Evolutionary conservation across 1,140 invertebrate genomes (phyloP).

Genomic region (Scaptomyza montana): DNA sequence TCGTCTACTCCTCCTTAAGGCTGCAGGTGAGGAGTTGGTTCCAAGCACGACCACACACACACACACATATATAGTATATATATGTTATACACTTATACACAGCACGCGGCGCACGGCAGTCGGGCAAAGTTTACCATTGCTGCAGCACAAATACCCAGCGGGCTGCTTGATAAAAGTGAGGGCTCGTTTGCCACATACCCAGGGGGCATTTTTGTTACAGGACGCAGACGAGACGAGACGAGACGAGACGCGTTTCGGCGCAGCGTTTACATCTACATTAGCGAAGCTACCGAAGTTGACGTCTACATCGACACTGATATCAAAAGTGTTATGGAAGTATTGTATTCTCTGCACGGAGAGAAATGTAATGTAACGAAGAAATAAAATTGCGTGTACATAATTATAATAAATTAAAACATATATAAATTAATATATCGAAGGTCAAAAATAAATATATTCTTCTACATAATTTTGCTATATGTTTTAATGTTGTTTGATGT

Average conservation of each 20-base stretch:
- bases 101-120: conserved; percentile 17
- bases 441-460: too few relatives aligned
- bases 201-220: not conserved
- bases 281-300: conserved; percentile 41
- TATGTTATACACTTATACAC: not conserved
- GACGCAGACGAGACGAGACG: not conserved
- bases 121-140: conserved; percentile 74
- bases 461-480: too few relatives aligned
- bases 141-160: conserved; percentile 77
- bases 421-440: too few relatives aligned
- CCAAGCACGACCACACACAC: conserved; percentile 33
- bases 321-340: conserved; percentile 26
- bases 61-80: not conserved
- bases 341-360: not conserved
- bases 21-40: conserved; percentile 10
- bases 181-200: conserved; percentile 55
- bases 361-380: not conserved
- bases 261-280: conserved; percentile 78
- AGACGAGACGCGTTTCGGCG: conserved; percentile 30
- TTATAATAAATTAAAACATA: too few relatives aligned
- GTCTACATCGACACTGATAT: conserved; percentile 38
- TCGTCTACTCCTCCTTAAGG: conserved; percentile 60
- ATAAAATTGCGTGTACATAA: too few relatives aligned
- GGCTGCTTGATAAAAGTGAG: conserved; percentile 78
- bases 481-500: too few relatives aligned